Conservation (phyloP, 2,113 vertebrate species). For the Delphinus delphis region DNA sequence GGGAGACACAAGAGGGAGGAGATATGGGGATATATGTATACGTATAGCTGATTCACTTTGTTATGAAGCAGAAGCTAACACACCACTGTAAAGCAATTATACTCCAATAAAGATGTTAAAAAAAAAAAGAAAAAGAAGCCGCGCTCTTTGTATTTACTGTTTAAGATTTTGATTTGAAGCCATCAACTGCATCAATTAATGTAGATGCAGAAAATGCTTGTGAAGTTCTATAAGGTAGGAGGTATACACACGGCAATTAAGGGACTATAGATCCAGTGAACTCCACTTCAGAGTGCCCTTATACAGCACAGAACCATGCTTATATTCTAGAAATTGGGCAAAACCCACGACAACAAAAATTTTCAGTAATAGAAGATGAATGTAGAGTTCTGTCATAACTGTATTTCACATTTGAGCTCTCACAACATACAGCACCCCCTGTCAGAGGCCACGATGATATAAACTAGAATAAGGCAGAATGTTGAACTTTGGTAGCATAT, state of each 20-base stretch:
- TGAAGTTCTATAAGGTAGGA: not conserved
- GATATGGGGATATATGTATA: too few species aligned
- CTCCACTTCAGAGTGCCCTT: not conserved
- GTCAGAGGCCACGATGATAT: not conserved
- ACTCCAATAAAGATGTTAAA: too few species aligned
- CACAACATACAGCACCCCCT: not conserved
- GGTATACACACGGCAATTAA: not conserved
- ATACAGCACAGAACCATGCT: not conserved
- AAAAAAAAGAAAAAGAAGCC: not conserved
- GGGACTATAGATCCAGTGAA: not conserved
- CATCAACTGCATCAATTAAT: not conserved
- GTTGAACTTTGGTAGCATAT: not conserved
- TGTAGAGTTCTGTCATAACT: not conserved
- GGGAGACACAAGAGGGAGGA: too few species aligned
- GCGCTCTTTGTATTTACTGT: not conserved
- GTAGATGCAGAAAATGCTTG: not conserved
- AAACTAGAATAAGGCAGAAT: not conserved
- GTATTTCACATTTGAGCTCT: not conserved
- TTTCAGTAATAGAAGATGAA: not conserved
- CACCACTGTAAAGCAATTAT: too few species aligned
- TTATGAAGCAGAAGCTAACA: too few species aligned
- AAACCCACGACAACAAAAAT: not conserved
- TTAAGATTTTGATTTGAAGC: constrained; percentile 1
- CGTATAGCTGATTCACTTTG: too few species aligned
- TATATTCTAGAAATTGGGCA: not conserved